These are phyloP conservation scores for Calameuta pallipes DNA, from an alignment of 2,888 invertebrate species.

Conservation along the genomic window DNA sequence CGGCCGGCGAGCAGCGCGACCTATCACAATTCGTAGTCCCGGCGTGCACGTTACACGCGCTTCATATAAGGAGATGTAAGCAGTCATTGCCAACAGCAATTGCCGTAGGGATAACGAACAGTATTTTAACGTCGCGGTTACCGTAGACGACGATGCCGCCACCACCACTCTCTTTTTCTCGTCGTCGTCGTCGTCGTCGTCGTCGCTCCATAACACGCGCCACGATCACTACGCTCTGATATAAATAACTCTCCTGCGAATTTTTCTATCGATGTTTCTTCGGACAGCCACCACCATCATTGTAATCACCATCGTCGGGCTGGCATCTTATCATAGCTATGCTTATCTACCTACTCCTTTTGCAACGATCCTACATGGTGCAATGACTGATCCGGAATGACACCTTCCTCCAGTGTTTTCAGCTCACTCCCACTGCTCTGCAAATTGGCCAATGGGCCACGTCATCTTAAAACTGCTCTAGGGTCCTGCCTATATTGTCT, in stretches of 20 bases:
- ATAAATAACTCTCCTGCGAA: not conserved
- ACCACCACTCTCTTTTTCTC: not conserved
- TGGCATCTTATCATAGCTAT: not conserved
- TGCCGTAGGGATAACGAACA: conserved; percentile 6
- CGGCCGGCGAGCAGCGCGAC: conserved; percentile 33
- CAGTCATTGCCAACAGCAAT: conserved; percentile 14
- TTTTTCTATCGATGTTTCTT: not conserved
- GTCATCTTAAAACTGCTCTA: not conserved
- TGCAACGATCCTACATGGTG: not conserved
- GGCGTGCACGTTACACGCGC: conserved; percentile 19
- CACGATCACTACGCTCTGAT: not conserved
- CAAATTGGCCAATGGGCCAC: not conserved
- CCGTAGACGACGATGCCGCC: not conserved
- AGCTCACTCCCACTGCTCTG: not conserved
- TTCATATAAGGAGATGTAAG: conserved; percentile 16
- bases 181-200: not conserved
- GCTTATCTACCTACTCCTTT: not conserved
- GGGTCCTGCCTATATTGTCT: not conserved
- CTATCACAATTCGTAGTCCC: conserved; percentile 36
- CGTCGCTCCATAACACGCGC: not conserved
- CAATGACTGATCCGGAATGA: not conserved
- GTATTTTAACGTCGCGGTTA: not conserved
- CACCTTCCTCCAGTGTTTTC: not conserved
- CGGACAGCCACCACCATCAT: not conserved
- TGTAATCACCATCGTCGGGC: not conserved